Percentiles rank a stretch among this genome's conserved stretches.
These are phyloP conservation scores for Anthopleura sola DNA, from an alignment of 64 coral and sea anemone species.

Conservation along the genomic window DNA sequence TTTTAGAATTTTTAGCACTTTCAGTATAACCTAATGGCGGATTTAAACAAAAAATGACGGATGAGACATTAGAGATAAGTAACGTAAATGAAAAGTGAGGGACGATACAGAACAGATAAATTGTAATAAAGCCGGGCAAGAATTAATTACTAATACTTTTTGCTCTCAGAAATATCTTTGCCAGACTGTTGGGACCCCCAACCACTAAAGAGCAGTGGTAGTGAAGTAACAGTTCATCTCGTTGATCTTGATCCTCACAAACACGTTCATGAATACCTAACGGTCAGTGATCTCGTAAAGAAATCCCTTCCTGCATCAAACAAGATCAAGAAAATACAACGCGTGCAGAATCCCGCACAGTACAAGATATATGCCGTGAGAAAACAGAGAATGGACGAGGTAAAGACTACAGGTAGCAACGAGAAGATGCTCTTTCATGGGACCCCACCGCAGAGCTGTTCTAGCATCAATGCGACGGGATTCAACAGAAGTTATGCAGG, in stretches of 20 bases:
- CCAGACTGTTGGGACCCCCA: conserved; percentile 58
- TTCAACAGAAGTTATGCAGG: conserved; percentile 75
- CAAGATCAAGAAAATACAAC: conserved; percentile 46
- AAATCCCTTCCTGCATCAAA: background rate
- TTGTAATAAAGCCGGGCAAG: too few relatives aligned
- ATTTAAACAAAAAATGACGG: background rate
- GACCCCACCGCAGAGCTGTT: background rate
- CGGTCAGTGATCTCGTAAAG: background rate
- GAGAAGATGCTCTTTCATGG: conserved; percentile 79
- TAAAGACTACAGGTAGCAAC: conserved; percentile 34
- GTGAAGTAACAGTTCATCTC: conserved; percentile 49
- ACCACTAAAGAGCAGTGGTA: conserved; percentile 32
- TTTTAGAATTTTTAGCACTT: too few relatives aligned
- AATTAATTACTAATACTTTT: background rate
- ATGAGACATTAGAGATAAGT: background rate
- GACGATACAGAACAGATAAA: too few relatives aligned
- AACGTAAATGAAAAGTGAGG: too few relatives aligned
- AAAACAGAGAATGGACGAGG: conserved; percentile 75
- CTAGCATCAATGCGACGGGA: conserved; percentile 47
- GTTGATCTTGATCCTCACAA: conserved; percentile 32
- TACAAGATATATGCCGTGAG: conserved; percentile 27
- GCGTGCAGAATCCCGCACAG: conserved; percentile 71
- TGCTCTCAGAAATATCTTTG: background rate
- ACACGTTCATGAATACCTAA: background rate
- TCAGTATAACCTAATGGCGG: background rate